These are phyloP conservation scores for Crossaster papposus DNA, from an alignment of 53 echinoderm and acorn worm genomes.

Conservation along the genomic window DNA sequence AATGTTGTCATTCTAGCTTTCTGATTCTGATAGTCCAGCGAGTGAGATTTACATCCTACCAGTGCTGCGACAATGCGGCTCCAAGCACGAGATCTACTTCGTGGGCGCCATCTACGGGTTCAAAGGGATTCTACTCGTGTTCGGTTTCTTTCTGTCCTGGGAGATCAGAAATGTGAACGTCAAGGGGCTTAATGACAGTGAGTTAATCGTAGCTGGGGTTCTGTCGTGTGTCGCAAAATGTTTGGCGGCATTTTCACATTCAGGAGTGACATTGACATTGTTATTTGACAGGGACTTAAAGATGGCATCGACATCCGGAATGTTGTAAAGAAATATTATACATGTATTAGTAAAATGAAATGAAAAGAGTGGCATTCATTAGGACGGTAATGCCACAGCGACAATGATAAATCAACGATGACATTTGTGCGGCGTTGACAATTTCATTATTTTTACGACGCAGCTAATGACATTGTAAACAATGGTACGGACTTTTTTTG, in stretches of 20 bases:
- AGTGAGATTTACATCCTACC: slow-evolving; percentile 54
- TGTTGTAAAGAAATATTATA: too few species aligned
- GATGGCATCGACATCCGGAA: too few species aligned
- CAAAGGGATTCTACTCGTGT: slow-evolving; percentile 57
- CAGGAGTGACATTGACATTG: too few species aligned
- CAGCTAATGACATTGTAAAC: too few species aligned
- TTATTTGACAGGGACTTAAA: too few species aligned
- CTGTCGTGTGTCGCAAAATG: background rate
- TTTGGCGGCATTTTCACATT: too few species aligned
- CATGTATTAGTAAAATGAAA: too few species aligned
- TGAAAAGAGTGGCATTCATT: too few species aligned
- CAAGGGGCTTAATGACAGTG: slow-evolving; percentile 62
- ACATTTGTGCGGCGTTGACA: background rate
- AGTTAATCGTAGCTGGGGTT: background rate
- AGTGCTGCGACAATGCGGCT: slow-evolving; percentile 48
- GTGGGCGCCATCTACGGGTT: slow-evolving; percentile 54
- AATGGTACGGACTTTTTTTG: too few species aligned
- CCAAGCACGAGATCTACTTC: slow-evolving; percentile 29
- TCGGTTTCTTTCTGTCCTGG: slow-evolving; percentile 68
- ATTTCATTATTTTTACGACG: background rate
- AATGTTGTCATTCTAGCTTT: background rate
- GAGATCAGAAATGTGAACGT: slow-evolving; percentile 57
- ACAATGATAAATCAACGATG: too few species aligned
- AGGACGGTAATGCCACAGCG: too few species aligned
- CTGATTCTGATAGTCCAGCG: background rate